These are phyloP conservation scores for Limnodromus scolopaceus DNA, from an alignment of 2,797 vertebrate genomes.

Conservation along the genomic window DNA sequence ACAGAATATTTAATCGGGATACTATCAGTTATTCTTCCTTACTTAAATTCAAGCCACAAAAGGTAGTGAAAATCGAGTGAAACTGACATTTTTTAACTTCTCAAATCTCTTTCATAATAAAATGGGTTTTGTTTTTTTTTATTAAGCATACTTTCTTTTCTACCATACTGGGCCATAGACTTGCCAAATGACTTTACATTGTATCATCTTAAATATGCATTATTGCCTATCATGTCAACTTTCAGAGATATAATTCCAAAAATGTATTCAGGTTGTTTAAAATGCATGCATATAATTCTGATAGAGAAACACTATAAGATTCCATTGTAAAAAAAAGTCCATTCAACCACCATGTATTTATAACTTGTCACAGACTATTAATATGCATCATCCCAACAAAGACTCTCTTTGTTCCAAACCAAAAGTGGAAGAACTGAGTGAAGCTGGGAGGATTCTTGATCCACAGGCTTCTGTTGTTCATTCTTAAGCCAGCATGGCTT, in stretches of 20 bases:
- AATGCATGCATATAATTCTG: constrained; percentile 42
- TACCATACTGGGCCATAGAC: constrained; percentile 13
- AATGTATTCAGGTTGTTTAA: constrained; percentile 32
- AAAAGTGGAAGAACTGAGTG: background rate
- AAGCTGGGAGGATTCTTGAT: constrained; percentile 10
- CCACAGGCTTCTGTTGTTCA: constrained; percentile 6
- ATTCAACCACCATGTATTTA: background rate
- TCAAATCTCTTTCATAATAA: constrained; percentile 28
- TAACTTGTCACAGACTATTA: constrained; percentile 33
- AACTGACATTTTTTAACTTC: constrained; percentile 52
- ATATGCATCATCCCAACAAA: constrained; percentile 42
- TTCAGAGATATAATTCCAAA: constrained; percentile 47
- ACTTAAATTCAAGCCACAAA: constrained; percentile 33
- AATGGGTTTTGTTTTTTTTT: background rate
- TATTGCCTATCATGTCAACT: constrained; percentile 42
- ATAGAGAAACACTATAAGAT: constrained; percentile 43
- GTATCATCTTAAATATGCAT: constrained; percentile 14
- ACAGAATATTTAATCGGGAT: constrained; percentile 61
- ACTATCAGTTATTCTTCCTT: constrained; percentile 31
- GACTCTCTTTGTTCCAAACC: background rate
- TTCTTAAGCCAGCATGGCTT: constrained; percentile 16
- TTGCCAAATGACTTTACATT: constrained; percentile 15
- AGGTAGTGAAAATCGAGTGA: constrained; percentile 1
- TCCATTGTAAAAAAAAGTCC: constrained; percentile 30
- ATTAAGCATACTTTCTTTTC: constrained; percentile 7